These are phyloP conservation scores for Steinernema feltiae DNA, from an alignment of 1,140 invertebrate species.

Conservation along the genomic window DNA sequence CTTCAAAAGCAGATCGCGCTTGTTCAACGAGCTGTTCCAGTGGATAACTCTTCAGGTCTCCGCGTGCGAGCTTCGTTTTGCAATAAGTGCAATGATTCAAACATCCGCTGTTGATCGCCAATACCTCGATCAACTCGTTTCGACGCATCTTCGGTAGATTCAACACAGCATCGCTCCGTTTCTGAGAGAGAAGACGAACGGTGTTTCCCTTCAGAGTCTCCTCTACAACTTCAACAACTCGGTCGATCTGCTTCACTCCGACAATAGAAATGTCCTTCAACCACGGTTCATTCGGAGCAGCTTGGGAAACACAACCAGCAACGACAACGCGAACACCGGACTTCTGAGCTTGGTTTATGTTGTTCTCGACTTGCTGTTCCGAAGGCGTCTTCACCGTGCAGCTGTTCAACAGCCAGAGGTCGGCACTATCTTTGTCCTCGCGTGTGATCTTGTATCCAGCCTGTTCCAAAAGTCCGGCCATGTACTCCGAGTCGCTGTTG, in stretches of 20 bases:
- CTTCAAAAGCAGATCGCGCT: slow-evolving; percentile 69
- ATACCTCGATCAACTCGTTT: slow-evolving; percentile 94
- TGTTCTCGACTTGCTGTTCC: slow-evolving; percentile 91
- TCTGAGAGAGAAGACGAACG: slow-evolving; percentile 61
- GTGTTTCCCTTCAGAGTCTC: slow-evolving; percentile 57
- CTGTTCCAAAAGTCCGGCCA: slow-evolving; percentile 62
- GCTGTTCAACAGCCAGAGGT: slow-evolving; percentile 90
- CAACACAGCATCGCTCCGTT: slow-evolving; percentile 70
- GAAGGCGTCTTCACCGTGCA: slow-evolving; percentile 95
- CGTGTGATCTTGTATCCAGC: slow-evolving; percentile 60
- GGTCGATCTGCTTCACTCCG: slow-evolving; percentile 93
- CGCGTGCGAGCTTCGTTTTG: slow-evolving; percentile 93
- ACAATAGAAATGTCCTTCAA: slow-evolving; percentile 65
- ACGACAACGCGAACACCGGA: slow-evolving; percentile 79
- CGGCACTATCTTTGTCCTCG: slow-evolving; percentile 70
- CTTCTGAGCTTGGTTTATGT: slow-evolving; percentile 72
- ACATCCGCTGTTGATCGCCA: slow-evolving; percentile 93
- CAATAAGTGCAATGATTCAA: slow-evolving; percentile 97
- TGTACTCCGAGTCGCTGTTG: slow-evolving; percentile 85
- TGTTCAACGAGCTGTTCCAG: slow-evolving; percentile 65
- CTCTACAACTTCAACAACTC: slow-evolving; percentile 96
- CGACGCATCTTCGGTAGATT: slow-evolving; percentile 84
- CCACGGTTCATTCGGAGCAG: slow-evolving; percentile 48
- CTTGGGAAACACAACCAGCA: slow-evolving; percentile 76
- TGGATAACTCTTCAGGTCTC: slow-evolving; percentile 85